A percentile compares a stretch with the other conserved stretches of the same genome.
These are phyloP conservation scores for Tholera decimalis DNA, from an alignment of 2,888 invertebrate genomes.

Conservation along the genomic window DNA sequence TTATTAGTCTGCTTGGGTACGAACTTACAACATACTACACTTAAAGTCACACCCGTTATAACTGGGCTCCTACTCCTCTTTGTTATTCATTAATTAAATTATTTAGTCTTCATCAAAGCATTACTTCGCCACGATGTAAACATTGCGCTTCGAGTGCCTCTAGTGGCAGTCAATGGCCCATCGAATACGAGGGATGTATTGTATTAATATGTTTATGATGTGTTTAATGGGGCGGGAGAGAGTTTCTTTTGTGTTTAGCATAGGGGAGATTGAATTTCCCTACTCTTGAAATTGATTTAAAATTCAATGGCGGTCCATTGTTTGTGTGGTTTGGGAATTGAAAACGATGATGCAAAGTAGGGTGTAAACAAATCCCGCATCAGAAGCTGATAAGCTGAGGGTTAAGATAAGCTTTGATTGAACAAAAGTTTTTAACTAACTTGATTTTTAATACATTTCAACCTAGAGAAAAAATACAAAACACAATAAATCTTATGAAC, in stretches of 20 bases:
- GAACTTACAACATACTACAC: no score
- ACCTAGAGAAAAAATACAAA: no score
- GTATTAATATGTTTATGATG: slow-evolving; percentile 59
- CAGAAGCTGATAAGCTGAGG: not conserved
- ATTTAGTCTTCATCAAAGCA: slow-evolving; percentile 36
- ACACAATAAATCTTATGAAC: no score
- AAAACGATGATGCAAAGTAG: not conserved
- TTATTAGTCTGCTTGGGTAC: no score
- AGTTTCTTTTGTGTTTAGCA: slow-evolving; percentile 62
- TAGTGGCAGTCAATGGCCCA: slow-evolving; percentile 19
- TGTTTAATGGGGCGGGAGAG: slow-evolving; percentile 67
- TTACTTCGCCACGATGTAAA: slow-evolving; percentile 51
- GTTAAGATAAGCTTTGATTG: not conserved
- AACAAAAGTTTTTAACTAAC: no score
- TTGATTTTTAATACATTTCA: no score
- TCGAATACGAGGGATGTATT: slow-evolving; percentile 44
- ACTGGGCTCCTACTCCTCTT: not conserved
- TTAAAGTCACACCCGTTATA: no score
- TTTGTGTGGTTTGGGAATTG: not conserved
- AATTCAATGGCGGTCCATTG: slow-evolving; percentile 8
- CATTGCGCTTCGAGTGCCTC: slow-evolving; percentile 49
- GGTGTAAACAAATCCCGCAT: not conserved
- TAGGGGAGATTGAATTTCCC: slow-evolving; percentile 52
- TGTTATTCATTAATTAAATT: not conserved
- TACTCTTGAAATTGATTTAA: slow-evolving; percentile 46